Evolutionary conservation across 2,888 invertebrate genomes (phyloP).

Genomic region (Himalopsyche japonica): DNA sequence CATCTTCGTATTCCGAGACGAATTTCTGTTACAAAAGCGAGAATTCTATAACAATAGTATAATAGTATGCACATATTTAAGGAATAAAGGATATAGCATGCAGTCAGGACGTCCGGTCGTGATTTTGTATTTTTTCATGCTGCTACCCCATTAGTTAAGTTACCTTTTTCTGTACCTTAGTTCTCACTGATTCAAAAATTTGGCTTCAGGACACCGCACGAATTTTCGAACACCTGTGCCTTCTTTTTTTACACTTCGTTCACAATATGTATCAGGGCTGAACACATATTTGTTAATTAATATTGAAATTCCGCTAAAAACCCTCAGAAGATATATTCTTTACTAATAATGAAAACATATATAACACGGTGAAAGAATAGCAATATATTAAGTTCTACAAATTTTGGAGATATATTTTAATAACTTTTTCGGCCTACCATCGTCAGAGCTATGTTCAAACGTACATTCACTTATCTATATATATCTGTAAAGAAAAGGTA

Average conservation of each 20-base stretch:
- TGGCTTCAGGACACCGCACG: conserved; percentile 11
- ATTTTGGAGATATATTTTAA: no score
- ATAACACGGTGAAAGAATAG: no score
- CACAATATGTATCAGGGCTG: neutral
- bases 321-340: no score
- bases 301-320: no score
- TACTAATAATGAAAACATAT: no score
- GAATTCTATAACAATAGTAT: neutral
- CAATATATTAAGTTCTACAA: no score
- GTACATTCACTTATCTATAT: no score
- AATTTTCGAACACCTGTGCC: conserved; percentile 23
- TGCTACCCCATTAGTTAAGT: neutral
- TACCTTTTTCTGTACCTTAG: neutral
- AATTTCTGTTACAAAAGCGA: neutral
- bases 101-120: conserved; percentile 39
- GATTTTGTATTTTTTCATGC: conserved; percentile 35
- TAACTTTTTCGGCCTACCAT: no score
- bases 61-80: conserved; percentile 37
- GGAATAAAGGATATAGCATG: conserved; percentile 29
- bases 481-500: no score
- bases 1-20: neutral
- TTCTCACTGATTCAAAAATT: conserved; percentile 5
- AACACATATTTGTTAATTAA: neutral
- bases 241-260: conserved; percentile 16
- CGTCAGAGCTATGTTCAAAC: no score